A percentile compares a stretch with the other conserved stretches of the same genome.
Conservation (phyloP, 2,888 invertebrate species). For the Synergus umbraculus region DNA sequence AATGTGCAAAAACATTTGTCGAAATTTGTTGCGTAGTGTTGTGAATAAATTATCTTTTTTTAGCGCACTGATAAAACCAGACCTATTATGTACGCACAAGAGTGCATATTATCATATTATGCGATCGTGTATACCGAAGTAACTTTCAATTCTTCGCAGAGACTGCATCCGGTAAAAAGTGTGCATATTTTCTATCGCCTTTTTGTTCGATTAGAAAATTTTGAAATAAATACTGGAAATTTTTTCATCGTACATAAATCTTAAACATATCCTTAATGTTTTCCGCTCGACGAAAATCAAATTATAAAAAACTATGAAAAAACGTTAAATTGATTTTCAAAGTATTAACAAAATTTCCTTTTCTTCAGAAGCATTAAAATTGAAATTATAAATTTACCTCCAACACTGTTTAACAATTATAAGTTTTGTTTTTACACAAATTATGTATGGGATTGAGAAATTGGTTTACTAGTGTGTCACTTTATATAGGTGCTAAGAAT, state of each 20-base stretch:
- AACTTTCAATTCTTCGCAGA: background rate
- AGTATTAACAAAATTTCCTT: background rate
- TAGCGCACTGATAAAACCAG: slow-evolving; percentile 12
- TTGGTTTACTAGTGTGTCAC: background rate
- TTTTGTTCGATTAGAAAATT: background rate
- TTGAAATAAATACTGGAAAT: background rate
- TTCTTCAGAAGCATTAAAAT: background rate
- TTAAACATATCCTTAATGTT: slow-evolving; percentile 17
- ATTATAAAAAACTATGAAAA: background rate
- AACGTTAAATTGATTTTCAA: background rate
- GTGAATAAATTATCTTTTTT: background rate
- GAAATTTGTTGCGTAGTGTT: background rate
- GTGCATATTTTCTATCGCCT: background rate
- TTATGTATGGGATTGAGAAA: slow-evolving; percentile 10
- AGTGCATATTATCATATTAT: background rate
- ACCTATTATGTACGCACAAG: background rate
- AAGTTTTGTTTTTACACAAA: background rate
- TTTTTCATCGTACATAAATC: slow-evolving; percentile 1
- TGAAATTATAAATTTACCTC: background rate
- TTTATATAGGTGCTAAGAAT: slow-evolving; percentile 19
- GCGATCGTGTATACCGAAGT: background rate
- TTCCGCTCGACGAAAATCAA: background rate
- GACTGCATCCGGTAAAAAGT: background rate
- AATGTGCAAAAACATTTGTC: background rate
- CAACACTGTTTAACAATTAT: background rate